Base-by-base conservation (phyloP, 1,140 invertebrate species). In the Rhyacophila brunnea region DNA sequence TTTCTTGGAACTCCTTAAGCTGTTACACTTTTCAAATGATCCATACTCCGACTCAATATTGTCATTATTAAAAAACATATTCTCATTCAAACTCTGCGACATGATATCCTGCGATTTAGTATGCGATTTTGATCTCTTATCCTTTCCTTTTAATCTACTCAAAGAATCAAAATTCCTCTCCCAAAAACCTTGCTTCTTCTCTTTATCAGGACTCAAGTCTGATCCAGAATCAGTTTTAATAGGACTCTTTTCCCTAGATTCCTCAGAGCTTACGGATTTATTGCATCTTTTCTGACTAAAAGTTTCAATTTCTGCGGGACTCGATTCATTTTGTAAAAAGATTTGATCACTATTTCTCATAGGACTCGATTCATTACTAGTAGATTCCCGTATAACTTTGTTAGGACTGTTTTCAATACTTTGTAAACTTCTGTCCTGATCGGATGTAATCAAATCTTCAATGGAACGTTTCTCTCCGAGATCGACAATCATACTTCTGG, bases 11-110 rank as follows among this genome's bases (percentile, higher is more conserved):
- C 74, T 67, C 51, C 73, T 62, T 17, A 79, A 70, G 63, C 75
- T 78, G 40, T 75, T 77, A 46, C 74, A 77, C 51, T 70, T 76
- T 34, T 79, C 75, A 9, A 78, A 67, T 17, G 68, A 68, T 10
- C 62, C 62, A 20, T 74, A 74, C 14, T 71, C 68, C 10, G 60
- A 66, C 68, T 79, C 77, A 23, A 78, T 78, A 48, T 72, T 77
- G 6, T 77, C 73, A 48, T 72, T 77, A 56, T 74, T 80, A 45
- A 77, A 82, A 62, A 83, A 81, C 65, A 83, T 77, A 64, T 83
- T 83, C 60, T 83, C 82, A 63, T 83, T 83, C 5, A 84, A 71
- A 67, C 82, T 84, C 53, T 82, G 81, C 1, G 81, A 83, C 82
- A 84, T 84, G 0, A 82, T 66, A 60, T 83, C 80, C 15, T 77